A percentile compares a stretch with the other conserved stretches of the same genome.
phyloP scores from a whole-genome alignment of 2,113 vertebrate species.

The Mirza zaza region DNA sequence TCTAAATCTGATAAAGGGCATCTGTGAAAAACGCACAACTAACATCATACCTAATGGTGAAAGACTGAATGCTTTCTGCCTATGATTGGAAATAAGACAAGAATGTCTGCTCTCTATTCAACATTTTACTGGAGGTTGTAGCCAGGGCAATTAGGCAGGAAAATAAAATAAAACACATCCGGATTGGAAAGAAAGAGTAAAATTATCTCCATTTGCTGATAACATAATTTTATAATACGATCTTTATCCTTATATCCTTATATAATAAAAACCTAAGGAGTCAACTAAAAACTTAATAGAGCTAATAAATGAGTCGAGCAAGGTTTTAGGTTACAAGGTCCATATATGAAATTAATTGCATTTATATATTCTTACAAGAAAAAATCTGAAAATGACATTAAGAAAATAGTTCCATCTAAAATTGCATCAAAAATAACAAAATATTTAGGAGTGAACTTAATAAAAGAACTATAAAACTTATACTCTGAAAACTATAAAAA shows the following conservation, averaged over 20 bases:
- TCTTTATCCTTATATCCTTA: neutral
- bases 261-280: neutral
- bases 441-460: neutral
- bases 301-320: neutral
- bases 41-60: neutral
- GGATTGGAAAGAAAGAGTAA: neutral
- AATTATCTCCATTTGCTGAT: neutral
- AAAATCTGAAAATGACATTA: constrained; percentile 1
- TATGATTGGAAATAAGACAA: neutral
- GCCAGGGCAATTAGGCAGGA: neutral
- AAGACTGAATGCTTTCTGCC: neutral
- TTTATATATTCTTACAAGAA: neutral
- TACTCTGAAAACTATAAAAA: neutral
- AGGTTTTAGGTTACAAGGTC: neutral
- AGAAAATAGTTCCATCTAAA: neutral
- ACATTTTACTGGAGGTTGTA: neutral
- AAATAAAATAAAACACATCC: neutral
- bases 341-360: neutral
- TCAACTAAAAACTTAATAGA: neutral
- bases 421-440: neutral
- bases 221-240: neutral
- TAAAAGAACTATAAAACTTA: neutral
- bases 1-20: neutral
- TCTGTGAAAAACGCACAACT: neutral
- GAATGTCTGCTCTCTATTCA: neutral